These are phyloP conservation scores for Leucophenga maculata DNA, from an alignment of 2,888 invertebrate genomes.

Conservation along the genomic window DNA sequence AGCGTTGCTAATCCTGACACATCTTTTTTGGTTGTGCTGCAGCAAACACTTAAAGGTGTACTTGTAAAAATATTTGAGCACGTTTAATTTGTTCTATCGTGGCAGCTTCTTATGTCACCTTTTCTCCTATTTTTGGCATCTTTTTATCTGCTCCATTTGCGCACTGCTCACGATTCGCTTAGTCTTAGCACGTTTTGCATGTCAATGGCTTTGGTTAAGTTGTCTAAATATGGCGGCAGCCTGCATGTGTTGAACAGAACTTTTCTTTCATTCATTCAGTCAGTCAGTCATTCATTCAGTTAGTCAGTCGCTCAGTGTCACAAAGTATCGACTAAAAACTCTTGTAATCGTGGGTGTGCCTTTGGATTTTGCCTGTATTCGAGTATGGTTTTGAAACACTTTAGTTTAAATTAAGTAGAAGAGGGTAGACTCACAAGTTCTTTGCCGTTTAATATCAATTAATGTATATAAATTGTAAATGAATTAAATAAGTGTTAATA, in stretches of 20 bases:
- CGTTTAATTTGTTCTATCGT: conserved; percentile 20
- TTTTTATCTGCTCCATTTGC: neutral
- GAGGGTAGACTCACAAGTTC: neutral
- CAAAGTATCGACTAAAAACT: too few species aligned
- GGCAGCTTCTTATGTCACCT: neutral
- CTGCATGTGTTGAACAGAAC: neutral
- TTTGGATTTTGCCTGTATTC: too few species aligned
- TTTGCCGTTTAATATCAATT: neutral
- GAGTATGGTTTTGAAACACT: too few species aligned
- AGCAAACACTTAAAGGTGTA: conserved; percentile 3
- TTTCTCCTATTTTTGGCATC: too few species aligned
- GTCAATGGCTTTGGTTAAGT: conserved; percentile 14
- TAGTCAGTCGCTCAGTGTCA: too few species aligned
- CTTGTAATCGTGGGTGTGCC: too few species aligned
- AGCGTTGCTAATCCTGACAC: too few species aligned
- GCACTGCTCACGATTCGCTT: neutral
- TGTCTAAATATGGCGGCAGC: conserved; percentile 11
- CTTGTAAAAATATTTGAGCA: conserved; percentile 2
- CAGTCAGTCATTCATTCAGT: neutral
- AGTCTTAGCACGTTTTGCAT: conserved; percentile 1
- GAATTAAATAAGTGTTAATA: too few species aligned
- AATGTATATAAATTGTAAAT: too few species aligned
- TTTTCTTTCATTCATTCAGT: neutral
- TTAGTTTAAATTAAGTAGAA: neutral
- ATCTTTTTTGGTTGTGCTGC: neutral